Conservation (phyloP, 1,140 invertebrate species). For the Leptinotarsa undecemlineata region DNA sequence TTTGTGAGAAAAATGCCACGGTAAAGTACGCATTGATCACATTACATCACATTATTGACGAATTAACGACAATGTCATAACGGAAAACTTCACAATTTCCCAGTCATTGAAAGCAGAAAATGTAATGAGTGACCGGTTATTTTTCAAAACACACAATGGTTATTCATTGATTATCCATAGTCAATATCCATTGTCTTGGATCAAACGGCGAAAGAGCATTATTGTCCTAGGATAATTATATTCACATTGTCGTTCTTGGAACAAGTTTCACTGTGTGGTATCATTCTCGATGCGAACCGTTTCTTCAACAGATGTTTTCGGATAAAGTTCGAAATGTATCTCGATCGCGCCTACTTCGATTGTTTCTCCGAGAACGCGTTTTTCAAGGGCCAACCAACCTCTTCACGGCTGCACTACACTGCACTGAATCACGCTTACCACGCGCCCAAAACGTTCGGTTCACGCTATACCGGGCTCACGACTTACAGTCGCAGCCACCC, state of each 20-base stretch:
- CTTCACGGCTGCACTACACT: constrained; percentile 4
- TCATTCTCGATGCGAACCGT: neutral
- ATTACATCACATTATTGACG: too few species aligned
- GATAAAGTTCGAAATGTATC: neutral
- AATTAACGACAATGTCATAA: too few species aligned
- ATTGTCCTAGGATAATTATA: neutral
- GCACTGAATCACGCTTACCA: constrained; percentile 15
- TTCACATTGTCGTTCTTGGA: neutral
- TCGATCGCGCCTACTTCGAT: neutral
- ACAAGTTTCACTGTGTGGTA: neutral
- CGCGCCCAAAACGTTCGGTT: constrained; percentile 1
- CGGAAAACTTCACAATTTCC: too few species aligned
- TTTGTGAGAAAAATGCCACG: too few species aligned
- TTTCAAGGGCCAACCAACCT: neutral
- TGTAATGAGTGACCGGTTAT: too few species aligned
- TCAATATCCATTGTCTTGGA: neutral
- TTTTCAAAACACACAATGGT: neutral
- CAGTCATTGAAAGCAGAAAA: too few species aligned
- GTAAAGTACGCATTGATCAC: too few species aligned
- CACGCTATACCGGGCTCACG: neutral
- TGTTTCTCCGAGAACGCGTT: neutral
- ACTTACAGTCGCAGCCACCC: constrained; percentile 12
- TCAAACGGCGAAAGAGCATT: neutral
- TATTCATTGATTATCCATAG: constrained; percentile 3
- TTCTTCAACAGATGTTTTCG: neutral